These are phyloP conservation scores for Agrilus biguttatus DNA, from an alignment of 2,888 invertebrate genomes.

Conservation along the genomic window DNA sequence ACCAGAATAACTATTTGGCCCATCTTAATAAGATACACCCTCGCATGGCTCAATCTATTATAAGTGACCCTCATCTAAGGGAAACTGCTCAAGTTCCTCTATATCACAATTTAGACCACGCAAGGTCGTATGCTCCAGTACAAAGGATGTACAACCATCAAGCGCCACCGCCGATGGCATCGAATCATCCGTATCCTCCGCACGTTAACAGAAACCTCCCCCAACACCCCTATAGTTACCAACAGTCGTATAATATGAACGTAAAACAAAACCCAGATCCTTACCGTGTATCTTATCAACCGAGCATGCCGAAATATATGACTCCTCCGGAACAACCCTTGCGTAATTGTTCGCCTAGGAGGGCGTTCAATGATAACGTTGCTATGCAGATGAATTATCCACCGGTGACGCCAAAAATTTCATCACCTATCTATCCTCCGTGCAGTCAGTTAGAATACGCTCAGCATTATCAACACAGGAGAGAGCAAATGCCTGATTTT, in stretches of 20 bases:
- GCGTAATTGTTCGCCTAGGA: conserved; percentile 21
- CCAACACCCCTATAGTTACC: conserved; percentile 13
- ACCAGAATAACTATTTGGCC: conserved; percentile 21
- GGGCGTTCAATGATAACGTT: conserved; percentile 17
- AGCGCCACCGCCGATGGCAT: conserved; percentile 6
- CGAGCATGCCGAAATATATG: conserved; percentile 7
- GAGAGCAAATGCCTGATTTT: conserved; percentile 10
- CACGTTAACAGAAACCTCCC: conserved; percentile 8
- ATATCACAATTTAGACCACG: conserved; percentile 16
- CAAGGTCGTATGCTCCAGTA: conserved; percentile 16
- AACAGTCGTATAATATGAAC: conserved; percentile 8
- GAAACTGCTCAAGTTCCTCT: conserved; percentile 17
- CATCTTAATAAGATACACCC: conserved; percentile 24
- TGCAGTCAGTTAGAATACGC: conserved; percentile 16
- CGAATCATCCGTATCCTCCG: conserved; percentile 8
- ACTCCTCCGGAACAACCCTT: conserved; percentile 9
- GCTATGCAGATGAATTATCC: conserved; percentile 16
- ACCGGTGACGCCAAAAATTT: conserved; percentile 17
- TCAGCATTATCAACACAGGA: conserved; percentile 16
- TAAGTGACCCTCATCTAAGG: conserved; percentile 22
- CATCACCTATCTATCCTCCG: conserved; percentile 15
- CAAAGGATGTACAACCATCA: conserved; percentile 15
- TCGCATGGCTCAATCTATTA: conserved; percentile 24
- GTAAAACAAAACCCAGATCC: conserved; percentile 6
- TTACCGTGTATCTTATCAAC: conserved; percentile 6